Percentiles rank a stretch among this genome's conserved stretches.
Evolutionary conservation across 2,797 vertebrate genomes (phyloP).

Genomic region (Podarcis siculus): DNA sequence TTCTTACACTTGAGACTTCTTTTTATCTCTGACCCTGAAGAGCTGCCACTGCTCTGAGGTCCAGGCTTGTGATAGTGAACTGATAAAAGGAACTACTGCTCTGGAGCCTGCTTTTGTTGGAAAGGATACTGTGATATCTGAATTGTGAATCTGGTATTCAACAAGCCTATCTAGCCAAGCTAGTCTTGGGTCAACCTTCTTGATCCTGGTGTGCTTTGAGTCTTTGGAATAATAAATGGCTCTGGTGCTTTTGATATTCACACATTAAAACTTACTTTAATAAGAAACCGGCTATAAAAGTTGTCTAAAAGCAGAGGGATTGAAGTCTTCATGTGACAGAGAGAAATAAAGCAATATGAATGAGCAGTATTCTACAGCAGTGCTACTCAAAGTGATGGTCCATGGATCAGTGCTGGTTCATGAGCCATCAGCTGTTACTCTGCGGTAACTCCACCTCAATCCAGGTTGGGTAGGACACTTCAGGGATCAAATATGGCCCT

Average conservation of each 20-base stretch:
- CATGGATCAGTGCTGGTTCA: too few species aligned
- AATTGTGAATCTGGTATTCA: not conserved
- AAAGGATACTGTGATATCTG: not conserved
- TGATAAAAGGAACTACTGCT: not conserved
- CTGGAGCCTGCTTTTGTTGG: not conserved
- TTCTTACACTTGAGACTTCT: not conserved
- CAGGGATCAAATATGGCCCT: too few species aligned
- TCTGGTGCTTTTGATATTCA: too few species aligned
- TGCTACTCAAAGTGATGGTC: too few species aligned
- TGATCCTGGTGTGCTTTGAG: not conserved
- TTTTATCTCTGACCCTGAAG: not conserved
- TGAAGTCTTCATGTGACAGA: not conserved
- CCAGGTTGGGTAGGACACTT: too few species aligned
- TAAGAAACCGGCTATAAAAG: not conserved
- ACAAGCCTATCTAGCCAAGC: not conserved
- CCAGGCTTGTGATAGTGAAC: not conserved
- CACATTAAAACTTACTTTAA: not conserved
- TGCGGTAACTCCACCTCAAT: too few species aligned
- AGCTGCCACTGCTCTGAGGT: not conserved
- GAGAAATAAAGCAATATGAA: not conserved
- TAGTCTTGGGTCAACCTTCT: not conserved
- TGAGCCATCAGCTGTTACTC: too few species aligned
- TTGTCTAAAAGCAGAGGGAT: not conserved
- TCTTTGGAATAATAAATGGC: not conserved
- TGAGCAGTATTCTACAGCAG: not conserved